phyloP scores from a whole-genome alignment of 2,113 vertebrate genomes.

The Verasper variegatus region DNA sequence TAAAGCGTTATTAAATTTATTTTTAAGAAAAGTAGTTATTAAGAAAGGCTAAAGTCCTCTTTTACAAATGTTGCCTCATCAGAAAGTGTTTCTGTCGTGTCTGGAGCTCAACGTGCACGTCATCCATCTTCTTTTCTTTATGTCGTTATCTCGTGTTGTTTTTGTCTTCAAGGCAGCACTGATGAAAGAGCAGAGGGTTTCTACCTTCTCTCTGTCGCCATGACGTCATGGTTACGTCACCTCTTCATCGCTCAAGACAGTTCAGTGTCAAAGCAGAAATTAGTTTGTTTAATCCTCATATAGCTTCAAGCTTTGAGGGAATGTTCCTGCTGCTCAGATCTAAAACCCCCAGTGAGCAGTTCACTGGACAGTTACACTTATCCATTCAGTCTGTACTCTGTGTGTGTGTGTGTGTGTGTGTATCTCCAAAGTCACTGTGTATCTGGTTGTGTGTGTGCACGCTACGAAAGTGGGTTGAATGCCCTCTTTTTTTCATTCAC shows the following conservation, averaged over 20 bases:
- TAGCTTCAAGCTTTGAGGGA: too few species aligned
- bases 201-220: neutral
- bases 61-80: too few species aligned
- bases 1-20: too few species aligned
- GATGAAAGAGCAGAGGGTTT: neutral
- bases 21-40: too few species aligned
- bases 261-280: neutral
- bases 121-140: neutral
- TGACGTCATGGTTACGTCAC: neutral
- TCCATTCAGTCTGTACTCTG: neutral
- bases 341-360: neutral
- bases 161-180: neutral
- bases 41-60: too few species aligned
- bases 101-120: neutral
- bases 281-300: neutral
- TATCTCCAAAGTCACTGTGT: neutral
- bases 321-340: neutral
- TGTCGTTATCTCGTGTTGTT: neutral
- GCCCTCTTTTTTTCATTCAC: neutral
- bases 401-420: slow-evolving; percentile 3
- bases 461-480: neutral
- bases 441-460: too few species aligned
- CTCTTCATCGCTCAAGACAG: neutral
- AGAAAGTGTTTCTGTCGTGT: too few species aligned
- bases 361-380: too few species aligned